Conservation (phyloP, 2,888 invertebrate genomes). For the Agonum fuliginosum region DNA sequence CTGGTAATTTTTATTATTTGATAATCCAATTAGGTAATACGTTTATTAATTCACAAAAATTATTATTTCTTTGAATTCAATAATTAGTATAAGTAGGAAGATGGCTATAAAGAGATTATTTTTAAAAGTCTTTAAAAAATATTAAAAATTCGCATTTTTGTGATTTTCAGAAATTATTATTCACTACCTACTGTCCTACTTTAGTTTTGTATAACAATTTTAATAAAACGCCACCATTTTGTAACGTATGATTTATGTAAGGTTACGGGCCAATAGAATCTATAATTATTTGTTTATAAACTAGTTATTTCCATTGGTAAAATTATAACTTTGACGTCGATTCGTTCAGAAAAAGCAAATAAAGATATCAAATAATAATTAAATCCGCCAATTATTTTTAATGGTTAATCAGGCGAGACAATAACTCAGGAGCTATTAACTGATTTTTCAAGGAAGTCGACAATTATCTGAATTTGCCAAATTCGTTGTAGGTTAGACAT, state of each 20-base stretch:
- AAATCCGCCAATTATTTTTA: conserved; percentile 21
- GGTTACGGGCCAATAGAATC: background rate
- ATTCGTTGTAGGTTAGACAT: background rate
- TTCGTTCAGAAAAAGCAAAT: conserved; percentile 27
- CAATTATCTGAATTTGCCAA: background rate
- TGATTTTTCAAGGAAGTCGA: conserved; percentile 17
- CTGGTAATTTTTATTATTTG: no score
- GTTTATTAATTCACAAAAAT: no score
- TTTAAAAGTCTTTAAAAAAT: no score
- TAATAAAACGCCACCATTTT: conserved; percentile 13
- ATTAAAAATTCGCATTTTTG: no score
- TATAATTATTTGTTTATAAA: background rate
- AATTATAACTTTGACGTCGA: background rate
- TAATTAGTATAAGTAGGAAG: no score
- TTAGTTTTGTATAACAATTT: no score
- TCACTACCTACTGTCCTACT: no score
- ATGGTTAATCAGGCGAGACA: background rate
- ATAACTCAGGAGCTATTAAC: background rate
- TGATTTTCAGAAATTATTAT: no score
- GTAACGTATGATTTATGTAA: conserved; percentile 27
- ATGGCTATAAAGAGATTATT: no score
- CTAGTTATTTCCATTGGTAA: background rate
- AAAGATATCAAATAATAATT: conserved; percentile 24
- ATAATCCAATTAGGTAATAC: no score
- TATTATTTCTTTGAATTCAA: no score